Conservation (phyloP, 2,888 invertebrate species). For the Orchestes rusci region DNA sequence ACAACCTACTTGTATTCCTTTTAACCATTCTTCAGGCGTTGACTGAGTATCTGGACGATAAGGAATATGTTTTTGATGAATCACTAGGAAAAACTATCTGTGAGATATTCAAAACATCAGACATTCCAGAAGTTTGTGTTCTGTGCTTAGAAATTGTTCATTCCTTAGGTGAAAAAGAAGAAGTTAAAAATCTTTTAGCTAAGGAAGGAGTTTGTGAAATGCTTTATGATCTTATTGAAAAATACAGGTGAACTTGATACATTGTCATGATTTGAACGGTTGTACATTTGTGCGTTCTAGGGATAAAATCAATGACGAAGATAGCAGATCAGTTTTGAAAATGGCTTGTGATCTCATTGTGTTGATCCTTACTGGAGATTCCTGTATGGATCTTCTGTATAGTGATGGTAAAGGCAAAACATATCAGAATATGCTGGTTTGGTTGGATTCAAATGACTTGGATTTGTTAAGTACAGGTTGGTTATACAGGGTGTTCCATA, state of each 20-base stretch:
- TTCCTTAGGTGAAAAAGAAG: constrained; percentile 72
- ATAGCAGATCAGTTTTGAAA: constrained; percentile 64
- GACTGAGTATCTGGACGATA: constrained; percentile 55
- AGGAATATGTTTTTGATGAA: constrained; percentile 37
- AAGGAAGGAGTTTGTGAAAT: constrained; percentile 69
- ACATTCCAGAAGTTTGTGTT: constrained; percentile 66
- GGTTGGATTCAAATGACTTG: constrained; percentile 67
- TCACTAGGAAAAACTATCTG: constrained; percentile 45
- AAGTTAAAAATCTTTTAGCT: constrained; percentile 69
- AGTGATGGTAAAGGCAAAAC: constrained; percentile 64
- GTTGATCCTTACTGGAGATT: constrained; percentile 78
- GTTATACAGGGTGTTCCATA: too few relatives aligned
- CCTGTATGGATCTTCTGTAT: constrained; percentile 81
- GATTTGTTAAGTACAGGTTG: constrained; percentile 67
- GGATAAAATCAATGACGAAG: constrained; percentile 52
- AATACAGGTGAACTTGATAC: constrained; percentile 46
- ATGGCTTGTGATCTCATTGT: constrained; percentile 81
- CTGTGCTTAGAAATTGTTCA: constrained; percentile 70
- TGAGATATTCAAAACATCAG: constrained; percentile 56
- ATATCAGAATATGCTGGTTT: constrained; percentile 64
- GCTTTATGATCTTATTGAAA: constrained; percentile 66
- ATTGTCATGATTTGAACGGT: neutral
- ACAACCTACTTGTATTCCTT: constrained; percentile 50
- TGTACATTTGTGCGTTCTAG: constrained; percentile 9
- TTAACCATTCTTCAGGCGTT: constrained; percentile 55